Percentiles rank a stretch among this genome's conserved stretches.
These are phyloP conservation scores for Microtus oregoni DNA, from an alignment of 2,113 vertebrate species.

Conservation along the genomic window DNA sequence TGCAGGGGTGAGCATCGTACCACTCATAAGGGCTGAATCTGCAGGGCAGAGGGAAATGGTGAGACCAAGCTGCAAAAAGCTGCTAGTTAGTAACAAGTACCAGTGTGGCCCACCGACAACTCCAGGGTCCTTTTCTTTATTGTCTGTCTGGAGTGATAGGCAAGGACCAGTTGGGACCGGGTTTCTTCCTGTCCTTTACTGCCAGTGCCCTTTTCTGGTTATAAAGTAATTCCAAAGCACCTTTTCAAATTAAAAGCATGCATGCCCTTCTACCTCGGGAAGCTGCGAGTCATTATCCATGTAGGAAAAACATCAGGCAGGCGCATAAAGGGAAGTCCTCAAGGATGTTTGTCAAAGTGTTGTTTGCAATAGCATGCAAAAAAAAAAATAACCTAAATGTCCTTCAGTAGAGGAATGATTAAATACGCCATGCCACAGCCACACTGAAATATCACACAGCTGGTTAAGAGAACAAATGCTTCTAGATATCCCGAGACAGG, in stretches of 20 bases:
- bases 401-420: slow-evolving; percentile 60
- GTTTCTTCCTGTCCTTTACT: slow-evolving; percentile 34
- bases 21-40: slow-evolving; percentile 99
- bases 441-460: background rate
- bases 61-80: accelerated
- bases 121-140: background rate
- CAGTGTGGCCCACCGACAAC: too few species aligned
- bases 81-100: background rate
- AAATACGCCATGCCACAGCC: background rate
- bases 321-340: background rate
- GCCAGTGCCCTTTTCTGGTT: slow-evolving; percentile 59
- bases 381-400: slow-evolving; percentile 17
- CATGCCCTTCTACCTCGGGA: slow-evolving; percentile 58
- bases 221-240: slow-evolving; percentile 34
- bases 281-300: slow-evolving; percentile 53
- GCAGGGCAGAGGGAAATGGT: background rate
- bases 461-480: background rate
- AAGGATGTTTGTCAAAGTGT: slow-evolving; percentile 57
- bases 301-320: background rate
- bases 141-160: slow-evolving; percentile 6
- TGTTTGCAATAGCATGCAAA: background rate
- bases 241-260: slow-evolving; percentile 69
- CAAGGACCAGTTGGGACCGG: background rate
- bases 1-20: slow-evolving; percentile 98
- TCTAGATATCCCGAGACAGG: background rate